Conservation (phyloP, 35 echinoderm and acorn worm species). For the Hemicentrotus pulcherrimus region DNA sequence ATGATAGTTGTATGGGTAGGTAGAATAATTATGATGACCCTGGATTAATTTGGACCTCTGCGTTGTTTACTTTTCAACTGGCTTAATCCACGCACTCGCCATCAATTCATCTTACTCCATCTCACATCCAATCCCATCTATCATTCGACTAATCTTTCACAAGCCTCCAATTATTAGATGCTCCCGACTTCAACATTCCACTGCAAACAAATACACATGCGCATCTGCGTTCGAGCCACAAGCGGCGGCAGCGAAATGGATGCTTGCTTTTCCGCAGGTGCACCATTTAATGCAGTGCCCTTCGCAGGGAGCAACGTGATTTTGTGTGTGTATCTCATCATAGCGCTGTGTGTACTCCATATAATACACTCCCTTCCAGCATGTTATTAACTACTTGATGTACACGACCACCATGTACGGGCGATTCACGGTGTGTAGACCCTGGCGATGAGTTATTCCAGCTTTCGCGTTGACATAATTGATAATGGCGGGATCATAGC, state of each 20-base stretch:
- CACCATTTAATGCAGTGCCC: background rate
- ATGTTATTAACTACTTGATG: slow-evolving; percentile 9
- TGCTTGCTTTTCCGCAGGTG: background rate
- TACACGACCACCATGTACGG: background rate
- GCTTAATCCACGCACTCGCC: background rate
- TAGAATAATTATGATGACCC: background rate
- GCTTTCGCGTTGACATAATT: background rate
- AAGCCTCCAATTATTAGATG: background rate
- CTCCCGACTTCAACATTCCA: background rate
- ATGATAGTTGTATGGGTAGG: background rate
- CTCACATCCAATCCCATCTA: background rate
- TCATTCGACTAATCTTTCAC: background rate
- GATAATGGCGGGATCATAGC: background rate
- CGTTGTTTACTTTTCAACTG: background rate
- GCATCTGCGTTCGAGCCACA: background rate
- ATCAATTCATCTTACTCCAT: background rate
- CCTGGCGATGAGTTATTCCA: background rate
- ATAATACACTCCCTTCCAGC: background rate
- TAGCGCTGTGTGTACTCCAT: background rate
- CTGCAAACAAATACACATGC: background rate
- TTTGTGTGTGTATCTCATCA: background rate
- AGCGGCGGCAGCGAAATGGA: background rate
- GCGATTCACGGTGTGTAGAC: background rate
- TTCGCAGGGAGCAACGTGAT: background rate
- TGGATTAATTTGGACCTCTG: background rate